These are phyloP conservation scores for Calosoma granatense DNA, from an alignment of 1,140 invertebrate species.

Conservation along the genomic window DNA sequence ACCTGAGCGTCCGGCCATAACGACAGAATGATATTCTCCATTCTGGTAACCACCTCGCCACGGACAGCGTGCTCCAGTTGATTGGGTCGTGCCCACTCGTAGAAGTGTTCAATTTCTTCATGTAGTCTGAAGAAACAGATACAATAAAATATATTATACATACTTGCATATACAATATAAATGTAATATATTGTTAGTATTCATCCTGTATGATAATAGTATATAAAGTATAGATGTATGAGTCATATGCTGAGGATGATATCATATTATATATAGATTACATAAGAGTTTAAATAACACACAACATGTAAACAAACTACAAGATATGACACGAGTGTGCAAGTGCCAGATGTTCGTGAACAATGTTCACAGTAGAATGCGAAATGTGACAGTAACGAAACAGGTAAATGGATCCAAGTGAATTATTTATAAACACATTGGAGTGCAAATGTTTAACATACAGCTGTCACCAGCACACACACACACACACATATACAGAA, in stretches of 20 bases:
- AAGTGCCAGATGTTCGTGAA: not conserved
- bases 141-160: conserved; percentile 10
- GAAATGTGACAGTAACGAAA: conserved; percentile 1
- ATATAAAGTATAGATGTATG: too few species aligned
- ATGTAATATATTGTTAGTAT: conserved; percentile 14
- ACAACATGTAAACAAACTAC: conserved; percentile 14
- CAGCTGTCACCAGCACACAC: not conserved
- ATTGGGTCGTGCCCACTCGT: conserved; percentile 84
- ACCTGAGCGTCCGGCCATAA: conserved; percentile 87
- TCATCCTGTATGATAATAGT: conserved; percentile 22
- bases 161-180: conserved; percentile 11
- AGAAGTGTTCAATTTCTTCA: conserved; percentile 96
- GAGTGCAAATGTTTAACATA: too few species aligned
- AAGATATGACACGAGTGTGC: not conserved
- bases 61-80: conserved; percentile 80
- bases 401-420: too few species aligned
- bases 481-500: not conserved
- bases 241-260: too few species aligned
- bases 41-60: conserved; percentile 74
- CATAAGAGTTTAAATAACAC: too few species aligned
- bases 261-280: too few species aligned
- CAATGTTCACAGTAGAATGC: not conserved
- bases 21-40: conserved; percentile 73
- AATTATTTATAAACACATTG: too few species aligned
- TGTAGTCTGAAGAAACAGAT: conserved; percentile 61